Percentiles rank a stretch among this genome's conserved stretches.
Evolutionary conservation across 2,797 vertebrate species (phyloP).

Genomic region (Loris lydekkerianus): DNA sequence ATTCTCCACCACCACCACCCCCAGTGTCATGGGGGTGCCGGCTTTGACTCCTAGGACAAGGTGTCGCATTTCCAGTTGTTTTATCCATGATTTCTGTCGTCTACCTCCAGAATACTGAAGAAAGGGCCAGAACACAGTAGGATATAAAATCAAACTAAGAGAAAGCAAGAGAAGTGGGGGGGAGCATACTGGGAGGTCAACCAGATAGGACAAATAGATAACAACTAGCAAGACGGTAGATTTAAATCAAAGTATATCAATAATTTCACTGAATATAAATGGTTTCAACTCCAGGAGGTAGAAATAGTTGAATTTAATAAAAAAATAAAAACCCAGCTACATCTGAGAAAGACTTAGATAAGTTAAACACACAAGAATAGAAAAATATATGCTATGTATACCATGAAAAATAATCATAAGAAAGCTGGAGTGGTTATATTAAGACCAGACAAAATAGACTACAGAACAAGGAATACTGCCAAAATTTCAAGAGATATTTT

Average conservation of each 20-base stretch:
- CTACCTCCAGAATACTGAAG: neutral
- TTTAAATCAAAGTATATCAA: neutral
- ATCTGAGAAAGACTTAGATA: neutral
- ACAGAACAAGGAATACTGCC: neutral
- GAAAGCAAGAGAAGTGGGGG: neutral
- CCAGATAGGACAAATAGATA: neutral
- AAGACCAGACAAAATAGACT: neutral
- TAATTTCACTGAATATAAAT: slow-evolving; percentile 2
- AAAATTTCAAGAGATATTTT: neutral
- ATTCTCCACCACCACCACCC: no score
- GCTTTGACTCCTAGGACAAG: accelerated
- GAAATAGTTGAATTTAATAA: slow-evolving; percentile 28
- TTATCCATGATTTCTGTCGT: neutral
- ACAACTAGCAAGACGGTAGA: neutral
- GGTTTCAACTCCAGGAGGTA: neutral
- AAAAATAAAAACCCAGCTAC: neutral
- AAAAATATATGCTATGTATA: neutral
- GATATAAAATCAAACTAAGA: neutral
- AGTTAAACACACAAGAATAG: neutral
- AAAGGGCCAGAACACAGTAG: neutral
- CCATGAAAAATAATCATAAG: neutral
- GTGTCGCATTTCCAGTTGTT: neutral
- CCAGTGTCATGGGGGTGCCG: accelerated
- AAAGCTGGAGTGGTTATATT: neutral
- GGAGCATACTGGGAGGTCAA: accelerated